Base-by-base conservation (phyloP, 2,797 vertebrate genomes). In the Melopsittacus undulatus region DNA sequence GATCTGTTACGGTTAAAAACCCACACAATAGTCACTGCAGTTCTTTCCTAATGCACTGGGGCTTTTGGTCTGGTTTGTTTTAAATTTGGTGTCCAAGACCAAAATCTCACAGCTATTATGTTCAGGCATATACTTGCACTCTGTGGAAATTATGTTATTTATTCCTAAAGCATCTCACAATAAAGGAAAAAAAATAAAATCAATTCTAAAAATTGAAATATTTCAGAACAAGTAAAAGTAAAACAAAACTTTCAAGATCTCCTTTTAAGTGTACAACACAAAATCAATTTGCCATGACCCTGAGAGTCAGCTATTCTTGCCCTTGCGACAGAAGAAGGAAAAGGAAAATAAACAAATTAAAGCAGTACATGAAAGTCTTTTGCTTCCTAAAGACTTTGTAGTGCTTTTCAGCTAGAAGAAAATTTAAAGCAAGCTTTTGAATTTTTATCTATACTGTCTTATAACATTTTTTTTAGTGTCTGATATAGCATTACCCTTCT, bases 211-310 rank as follows among this genome's bases (percentile, higher is more conserved):
- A 97, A 96, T 96, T 27, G 95, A 96, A 97, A 97, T 97, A n/a
- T 96, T 97, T 97, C 93, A 84, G 91, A 97, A 92, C 89, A 95
- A 94, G 51, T 90, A 96, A 95, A 86, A 94, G 91, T 79, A 96
- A 97, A 96, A 45, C 77, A 94, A 96, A 97, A 94, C 83, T 96
- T 92, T 74, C 83, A 96, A 97, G 97, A 97, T 90, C 89, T 95
- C 73, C 83, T 97, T 97, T 95, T 96, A 96, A 97, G 89, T 87
- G 92, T 95, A 96, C 94, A 97, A 96, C 96, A 97, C 94, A 98
- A 97, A 98, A 98, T 98, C 97, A 98, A 98, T 98, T 96, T 97
- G 66, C 88, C 78, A 54, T 96, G 97, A 97, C 97, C 97, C 97
- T 94, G 94, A 95, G 83, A 98, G 95, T 92, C 94, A 93, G 95